phyloP scores from a whole-genome alignment of 1,140 invertebrate species.

The Aphelenchoides besseyi region DNA sequence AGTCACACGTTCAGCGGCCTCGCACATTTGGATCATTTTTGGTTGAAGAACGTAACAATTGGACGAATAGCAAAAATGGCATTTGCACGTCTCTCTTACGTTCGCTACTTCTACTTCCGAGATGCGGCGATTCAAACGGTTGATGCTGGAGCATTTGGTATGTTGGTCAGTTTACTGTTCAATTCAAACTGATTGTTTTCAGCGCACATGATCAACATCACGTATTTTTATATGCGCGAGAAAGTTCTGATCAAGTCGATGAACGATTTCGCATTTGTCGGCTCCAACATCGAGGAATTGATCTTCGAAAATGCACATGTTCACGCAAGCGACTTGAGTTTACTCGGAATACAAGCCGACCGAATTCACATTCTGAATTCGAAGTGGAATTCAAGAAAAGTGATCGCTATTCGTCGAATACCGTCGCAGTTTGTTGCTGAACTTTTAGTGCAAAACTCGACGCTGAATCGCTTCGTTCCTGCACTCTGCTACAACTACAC shows the following conservation, averaged over 20 bases:
- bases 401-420: neutral
- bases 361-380: constrained; percentile 29
- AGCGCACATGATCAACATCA: constrained; percentile 35
- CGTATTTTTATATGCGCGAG: constrained; percentile 42
- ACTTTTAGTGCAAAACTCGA: constrained; percentile 30
- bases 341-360: constrained; percentile 23
- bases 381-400: constrained; percentile 36
- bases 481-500: constrained; percentile 22
- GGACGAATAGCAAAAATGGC: constrained; percentile 33
- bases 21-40: constrained; percentile 40
- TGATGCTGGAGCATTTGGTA: constrained; percentile 42
- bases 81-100: constrained; percentile 30
- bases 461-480: constrained; percentile 27
- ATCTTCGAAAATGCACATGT: constrained; percentile 39
- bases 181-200: constrained; percentile 23
- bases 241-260: constrained; percentile 29
- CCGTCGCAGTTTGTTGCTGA: constrained; percentile 25
- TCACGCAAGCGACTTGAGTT: constrained; percentile 27
- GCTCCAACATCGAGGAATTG: constrained; percentile 31
- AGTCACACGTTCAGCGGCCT: constrained; percentile 33
- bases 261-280: constrained; percentile 31
- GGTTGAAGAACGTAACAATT: constrained; percentile 47
- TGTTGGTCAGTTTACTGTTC: neutral
- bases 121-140: constrained; percentile 24
- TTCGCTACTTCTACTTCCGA: constrained; percentile 39